phyloP scores from a whole-genome alignment of 2,888 invertebrate species.

The Idaea biselata region DNA sequence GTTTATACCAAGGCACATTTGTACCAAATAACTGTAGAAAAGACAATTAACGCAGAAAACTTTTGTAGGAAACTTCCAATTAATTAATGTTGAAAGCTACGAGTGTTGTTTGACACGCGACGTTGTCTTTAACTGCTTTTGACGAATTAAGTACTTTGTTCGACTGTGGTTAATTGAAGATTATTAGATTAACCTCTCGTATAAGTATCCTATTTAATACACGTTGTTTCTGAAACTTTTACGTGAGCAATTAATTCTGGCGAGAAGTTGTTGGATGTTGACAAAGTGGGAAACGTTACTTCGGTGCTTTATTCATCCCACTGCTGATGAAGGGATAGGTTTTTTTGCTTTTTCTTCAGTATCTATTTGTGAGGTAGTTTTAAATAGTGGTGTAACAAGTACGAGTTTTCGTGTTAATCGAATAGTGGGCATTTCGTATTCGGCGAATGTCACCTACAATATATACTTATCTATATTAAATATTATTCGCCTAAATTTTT shows the following conservation, averaged over 20 bases:
- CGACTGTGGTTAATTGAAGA: background rate
- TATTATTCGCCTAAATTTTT: no score
- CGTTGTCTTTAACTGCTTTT: constrained; percentile 17
- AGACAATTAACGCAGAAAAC: constrained; percentile 60
- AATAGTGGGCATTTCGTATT: no score
- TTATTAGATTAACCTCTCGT: background rate
- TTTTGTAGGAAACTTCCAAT: constrained; percentile 59
- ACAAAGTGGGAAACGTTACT: no score
- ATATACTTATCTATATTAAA: no score
- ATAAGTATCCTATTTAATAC: background rate
- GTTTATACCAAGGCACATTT: constrained; percentile 2
- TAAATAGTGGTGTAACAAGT: no score
- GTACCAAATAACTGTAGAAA: constrained; percentile 43
- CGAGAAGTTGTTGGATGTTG: background rate
- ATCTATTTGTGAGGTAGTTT: no score
- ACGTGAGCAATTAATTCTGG: background rate
- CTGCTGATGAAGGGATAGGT: no score
- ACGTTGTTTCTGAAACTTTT: background rate
- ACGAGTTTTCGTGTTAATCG: no score
- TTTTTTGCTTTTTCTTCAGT: no score
- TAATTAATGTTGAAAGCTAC: constrained; percentile 59
- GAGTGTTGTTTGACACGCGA: constrained; percentile 60
- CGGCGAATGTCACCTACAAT: no score
- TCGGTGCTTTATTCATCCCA: no score
- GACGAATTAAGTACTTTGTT: background rate